Base-by-base conservation (phyloP, 2,888 invertebrate genomes). In the Amphipoea oculea region DNA sequence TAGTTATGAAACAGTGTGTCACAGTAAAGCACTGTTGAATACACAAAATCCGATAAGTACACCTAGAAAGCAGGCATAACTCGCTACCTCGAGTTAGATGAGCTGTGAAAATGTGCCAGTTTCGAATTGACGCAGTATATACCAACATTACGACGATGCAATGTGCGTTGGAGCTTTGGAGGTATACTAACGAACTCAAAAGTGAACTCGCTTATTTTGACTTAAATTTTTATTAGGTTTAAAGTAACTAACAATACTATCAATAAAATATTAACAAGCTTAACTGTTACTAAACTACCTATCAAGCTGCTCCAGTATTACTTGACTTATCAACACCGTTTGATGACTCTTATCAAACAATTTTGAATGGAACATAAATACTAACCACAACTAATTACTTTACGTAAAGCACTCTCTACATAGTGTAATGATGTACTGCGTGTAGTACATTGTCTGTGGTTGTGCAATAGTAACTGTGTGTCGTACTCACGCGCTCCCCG, bases 401-500 rank as follows among this genome's bases (percentile, higher is more conserved):
- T 23, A 4, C 29, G 17, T 63, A 11, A 65, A 71, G 83, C 83
- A 82, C 72, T 77, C 5, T 20, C 65, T 45, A 66, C 36, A 62
- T 20, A 6, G 0, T 29, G 5, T 29, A 20, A 54, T 67, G 45
- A 45, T 82, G 60, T 67, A 73, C 57, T 17, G 0, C 4, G 0
- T 2, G 9, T 78, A 12, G 72, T 77, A 51, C 51, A 66, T 77
- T 60, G 12, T 60, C 2, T 48, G 20, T 66, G 78, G 66, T 11
- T 36, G 77, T 86, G 86, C 86, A 12, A 86, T 7, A 86, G 62
- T 17, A 51, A 78, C 51, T 70, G 86, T 85, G 67, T 89, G 90
- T 91, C 91, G 91, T 92, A 92, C 92, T 90, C 91, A 89, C 90
- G 83, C 90, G 88, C 75, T 87, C 87, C 88, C 83, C 11, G 77